Evolutionary conservation across 2,113 vertebrate genomes (phyloP).

Genomic region (Thamnophis sirtalis): DNA sequence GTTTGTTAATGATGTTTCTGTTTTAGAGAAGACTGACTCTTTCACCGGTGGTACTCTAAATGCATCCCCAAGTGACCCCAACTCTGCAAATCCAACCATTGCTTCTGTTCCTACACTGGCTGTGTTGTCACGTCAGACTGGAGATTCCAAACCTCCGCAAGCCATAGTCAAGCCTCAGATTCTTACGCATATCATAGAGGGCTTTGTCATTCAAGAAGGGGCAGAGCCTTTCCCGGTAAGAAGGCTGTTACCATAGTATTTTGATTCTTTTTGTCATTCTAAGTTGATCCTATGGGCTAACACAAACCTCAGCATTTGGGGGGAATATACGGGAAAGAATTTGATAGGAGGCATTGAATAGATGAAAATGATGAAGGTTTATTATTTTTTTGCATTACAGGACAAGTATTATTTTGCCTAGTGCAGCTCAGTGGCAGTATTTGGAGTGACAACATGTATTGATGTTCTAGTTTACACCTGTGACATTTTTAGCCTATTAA

Average conservation of each 20-base stretch:
- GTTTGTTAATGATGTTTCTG: conserved; percentile 7
- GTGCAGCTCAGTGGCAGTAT: not conserved
- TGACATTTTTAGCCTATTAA: not conserved
- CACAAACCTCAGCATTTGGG: not conserved
- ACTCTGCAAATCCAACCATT: conserved; percentile 47
- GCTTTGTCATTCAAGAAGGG: conserved; percentile 98
- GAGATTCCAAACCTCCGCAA: conserved; percentile 87
- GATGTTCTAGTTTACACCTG: not conserved
- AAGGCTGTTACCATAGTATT: not conserved
- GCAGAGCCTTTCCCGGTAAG: conserved; percentile 97
- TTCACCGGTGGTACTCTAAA: conserved; percentile 47
- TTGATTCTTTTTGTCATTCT: not conserved
- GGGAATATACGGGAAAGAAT: not conserved
- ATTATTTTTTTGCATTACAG: not conserved
- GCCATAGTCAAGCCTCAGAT: conserved; percentile 98
- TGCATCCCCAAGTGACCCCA: conserved; percentile 48
- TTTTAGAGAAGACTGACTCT: conserved; percentile 69
- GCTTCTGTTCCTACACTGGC: conserved; percentile 63
- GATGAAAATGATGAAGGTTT: not conserved
- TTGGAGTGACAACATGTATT: not conserved
- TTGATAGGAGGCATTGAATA: not conserved
- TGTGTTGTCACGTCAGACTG: conserved; percentile 71
- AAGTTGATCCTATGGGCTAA: not conserved
- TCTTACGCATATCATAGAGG: conserved; percentile 96
- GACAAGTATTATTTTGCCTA: not conserved